Base-by-base conservation (phyloP, 2,113 vertebrate genomes). In the Xenopus laevis region DNA sequence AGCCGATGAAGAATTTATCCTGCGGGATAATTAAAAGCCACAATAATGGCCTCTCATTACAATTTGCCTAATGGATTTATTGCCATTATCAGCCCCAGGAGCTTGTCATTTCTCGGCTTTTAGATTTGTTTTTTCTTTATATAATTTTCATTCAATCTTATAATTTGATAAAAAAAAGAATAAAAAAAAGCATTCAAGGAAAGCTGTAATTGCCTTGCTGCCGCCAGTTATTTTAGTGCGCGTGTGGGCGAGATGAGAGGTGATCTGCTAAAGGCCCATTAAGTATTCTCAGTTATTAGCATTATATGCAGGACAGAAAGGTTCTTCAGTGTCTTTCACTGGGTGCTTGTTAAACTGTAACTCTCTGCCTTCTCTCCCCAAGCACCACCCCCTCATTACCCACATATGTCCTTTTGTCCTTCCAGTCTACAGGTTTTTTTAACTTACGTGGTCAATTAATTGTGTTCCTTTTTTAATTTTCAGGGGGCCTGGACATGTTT, bases 21-120 rank as follows among this genome's bases (percentile, higher is more conserved):
- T 72, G 47, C 10, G 30, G 53, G 46, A 53, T 53, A 46, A 74
- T 74, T 66, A 58, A 58, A 30, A 65, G 44, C 20, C n/a, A 23
- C 63, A 59, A 47, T 65, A 12, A 59, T 59, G 17, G 23, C 13
- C 15, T n/a, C 65, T 52, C 8, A 18, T 4, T 15, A 11, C 55
- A 72, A 65, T 65, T 65, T 57, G 44, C 17, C 15, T 66, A 67
- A 74, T 67, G 40, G 27, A 15, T 13, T 47, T n/a, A 17, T n/a
- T 10, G 27, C 46, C 52, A 13, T 27, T 23, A 40, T 53, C 17
- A 58, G 17, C 52, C 33, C 13, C 23, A 40, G 27, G 10, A 16
- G 20, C 3, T 50, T 40, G 17, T 7, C 3, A 11, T 13, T 15
- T 33, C 23, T 53, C 23, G 1, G 23, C 23, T 27, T 27, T 4